Base-by-base conservation (phyloP, 2,113 vertebrate species). In the Falcunculus frontatus region DNA sequence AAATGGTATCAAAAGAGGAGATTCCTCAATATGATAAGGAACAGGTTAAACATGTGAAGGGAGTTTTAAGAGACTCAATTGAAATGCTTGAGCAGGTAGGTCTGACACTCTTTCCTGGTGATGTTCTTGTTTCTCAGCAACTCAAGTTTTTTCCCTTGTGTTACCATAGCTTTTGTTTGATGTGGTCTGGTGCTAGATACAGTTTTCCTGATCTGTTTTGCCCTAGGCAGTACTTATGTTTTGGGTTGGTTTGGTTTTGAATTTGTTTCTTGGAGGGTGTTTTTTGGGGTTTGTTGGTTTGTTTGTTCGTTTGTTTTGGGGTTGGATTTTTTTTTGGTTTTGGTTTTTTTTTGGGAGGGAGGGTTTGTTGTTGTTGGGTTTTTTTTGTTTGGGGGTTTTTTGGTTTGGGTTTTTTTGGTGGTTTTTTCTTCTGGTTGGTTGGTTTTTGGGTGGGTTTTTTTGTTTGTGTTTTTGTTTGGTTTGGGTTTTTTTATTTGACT, bases 51-150 rank as follows among this genome's bases (percentile, higher is more conserved):
- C 97, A 87, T 10, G 93, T 99, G 74, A 99, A 98, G 95, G 98
- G 98, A 33, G 99, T 99, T n/a, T 98, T 99, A 30, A 98, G 97
- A 96, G 99, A 99, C 89, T 99, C 99, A 37, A 99, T 99, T 68
- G 97, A 98, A 93, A 98, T 99, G 87, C 98, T 99, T 70, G 98
- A 99, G 84, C 99, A 99, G 98, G 99, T 99, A 94, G 63, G 95
- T 74, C 35, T 80, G 64, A 44, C 25, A 41, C 1, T 88, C 25
- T 53, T 90, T 52, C 47, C 33, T 59, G 56, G 16, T 77, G 39
- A 42, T 69, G 25, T 4, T 73, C 39, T 46, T 35, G 41, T 90
- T 96, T 80, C 35, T 93, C 46, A 74, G 1, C 44, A 84, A 7
- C 42, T 93, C 30, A 49, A 0, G 14, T n/a, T 82, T 90, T 80